Base-by-base conservation (phyloP, 2,888 invertebrate genomes). In the Boloria selene region DNA sequence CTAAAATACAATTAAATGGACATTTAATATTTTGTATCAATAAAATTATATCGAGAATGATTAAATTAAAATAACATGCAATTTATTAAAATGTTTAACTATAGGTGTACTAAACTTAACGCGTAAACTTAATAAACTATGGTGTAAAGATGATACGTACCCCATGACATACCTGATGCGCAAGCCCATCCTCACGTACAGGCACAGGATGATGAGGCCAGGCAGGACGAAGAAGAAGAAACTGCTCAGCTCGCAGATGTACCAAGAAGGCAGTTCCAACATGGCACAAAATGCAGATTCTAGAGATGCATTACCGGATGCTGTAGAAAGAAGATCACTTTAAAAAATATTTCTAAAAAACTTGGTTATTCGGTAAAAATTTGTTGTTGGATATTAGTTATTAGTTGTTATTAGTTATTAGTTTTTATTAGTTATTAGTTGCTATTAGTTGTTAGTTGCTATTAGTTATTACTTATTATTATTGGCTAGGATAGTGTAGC, bases 211-310 rank as follows among this genome's bases (percentile, higher is more conserved):
- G 77, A 98, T 95, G 22, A 97, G 86, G 3, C 95, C 88, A 0
- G 96, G 96, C 70, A 95, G 89, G 50, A 97, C 92, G 90, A 98
- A 98, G 88, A 98, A 97, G 64, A 97, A 84, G 70, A 96, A 91
- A 72, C 95, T 95, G 80, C 97, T 97, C 66, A 96, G 84, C 86
- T 97, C 97, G 80, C 96, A 96, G 60, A 97, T 88, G 81, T 95
- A 94, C 79, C 94, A 93, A 7, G 93, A 93, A 0, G 93, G 92
- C 75, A 88, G 80, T 71, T 90, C 86, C 79, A 95, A 87, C 95
- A 97, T 96, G 4, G 94, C 95, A 81, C 97, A 97, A 86, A 97
- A 96, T 0, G 96, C 97, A 0, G 97, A 97, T 79, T 97, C 86
- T 71, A 85, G 53, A 0, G 91, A 90, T 0, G 56, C 56, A 26